These are phyloP conservation scores for Sciaenops ocellatus DNA, from an alignment of 2,797 vertebrate species.

Conservation along the genomic window DNA sequence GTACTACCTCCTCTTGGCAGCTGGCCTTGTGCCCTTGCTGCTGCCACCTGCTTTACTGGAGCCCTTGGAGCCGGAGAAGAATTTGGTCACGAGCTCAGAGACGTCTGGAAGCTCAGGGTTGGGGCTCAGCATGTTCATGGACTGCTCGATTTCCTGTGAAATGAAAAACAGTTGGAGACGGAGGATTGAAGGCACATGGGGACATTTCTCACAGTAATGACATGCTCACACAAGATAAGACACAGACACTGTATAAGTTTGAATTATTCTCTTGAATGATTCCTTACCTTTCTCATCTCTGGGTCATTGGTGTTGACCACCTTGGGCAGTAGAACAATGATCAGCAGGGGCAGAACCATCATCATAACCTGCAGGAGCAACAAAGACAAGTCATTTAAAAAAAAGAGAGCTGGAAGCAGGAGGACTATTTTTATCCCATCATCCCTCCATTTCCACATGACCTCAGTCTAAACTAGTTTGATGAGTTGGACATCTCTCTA, in stretches of 20 bases:
- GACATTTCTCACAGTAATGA: neutral
- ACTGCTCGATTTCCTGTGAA: conserved; percentile 98
- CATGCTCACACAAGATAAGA: neutral
- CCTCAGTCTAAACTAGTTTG: neutral
- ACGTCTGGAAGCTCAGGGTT: conserved; percentile 99
- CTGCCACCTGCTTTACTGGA: conserved; percentile 92
- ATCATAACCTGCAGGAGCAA: conserved; percentile 92
- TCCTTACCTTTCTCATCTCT: conserved; percentile 97
- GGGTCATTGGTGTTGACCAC: conserved; percentile 99
- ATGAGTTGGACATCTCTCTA: neutral
- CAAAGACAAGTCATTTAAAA: neutral
- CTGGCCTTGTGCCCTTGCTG: conserved; percentile 93
- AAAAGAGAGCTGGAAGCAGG: neutral
- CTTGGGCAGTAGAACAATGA: conserved; percentile 97
- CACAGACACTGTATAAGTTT: neutral
- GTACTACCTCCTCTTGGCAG: conserved; percentile 96
- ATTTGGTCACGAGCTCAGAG: conserved; percentile 99
- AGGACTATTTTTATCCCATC: no score
- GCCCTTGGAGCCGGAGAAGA: conserved; percentile 96
- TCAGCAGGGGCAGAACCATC: conserved; percentile 98
- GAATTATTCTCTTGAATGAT: neutral
- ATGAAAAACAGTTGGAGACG: conserved; percentile 1
- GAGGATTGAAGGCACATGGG: neutral
- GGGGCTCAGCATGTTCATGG: conserved; percentile 99
- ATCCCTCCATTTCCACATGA: neutral